phyloP scores from a whole-genome alignment of 2,113 vertebrate species.

The Bettongia penicillata region DNA sequence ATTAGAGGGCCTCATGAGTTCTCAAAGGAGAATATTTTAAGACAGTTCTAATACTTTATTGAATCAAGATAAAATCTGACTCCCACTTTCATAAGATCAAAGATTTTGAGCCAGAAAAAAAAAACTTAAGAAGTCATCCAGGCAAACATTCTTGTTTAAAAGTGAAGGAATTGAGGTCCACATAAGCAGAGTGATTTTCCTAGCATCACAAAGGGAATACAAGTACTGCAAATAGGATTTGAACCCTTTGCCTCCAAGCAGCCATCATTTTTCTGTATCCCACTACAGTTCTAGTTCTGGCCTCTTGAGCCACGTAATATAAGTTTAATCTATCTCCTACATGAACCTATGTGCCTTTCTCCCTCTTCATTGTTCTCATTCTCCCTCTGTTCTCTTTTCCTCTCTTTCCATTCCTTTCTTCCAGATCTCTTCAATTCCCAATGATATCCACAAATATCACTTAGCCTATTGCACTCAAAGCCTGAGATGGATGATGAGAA shows the following conservation, averaged over 20 bases:
- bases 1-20: background rate
- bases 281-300: background rate
- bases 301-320: background rate
- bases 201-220: background rate
- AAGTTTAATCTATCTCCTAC: background rate
- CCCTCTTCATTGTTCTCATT: background rate
- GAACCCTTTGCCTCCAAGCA: background rate
- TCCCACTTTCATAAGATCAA: too few species aligned
- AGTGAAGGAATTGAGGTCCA: background rate
- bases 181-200: background rate
- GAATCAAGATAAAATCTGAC: too few species aligned
- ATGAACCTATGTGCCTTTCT: background rate
- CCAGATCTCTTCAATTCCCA: conserved; percentile 18
- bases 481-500: background rate
- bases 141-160: background rate
- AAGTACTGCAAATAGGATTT: background rate
- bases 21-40: background rate
- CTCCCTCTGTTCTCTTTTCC: background rate
- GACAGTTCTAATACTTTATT: background rate
- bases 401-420: background rate
- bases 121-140: background rate
- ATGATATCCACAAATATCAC: background rate
- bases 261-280: background rate
- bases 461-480: background rate
- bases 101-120: too few species aligned